phyloP scores from a whole-genome alignment of 2,888 invertebrate species.

The Amiota minor region DNA sequence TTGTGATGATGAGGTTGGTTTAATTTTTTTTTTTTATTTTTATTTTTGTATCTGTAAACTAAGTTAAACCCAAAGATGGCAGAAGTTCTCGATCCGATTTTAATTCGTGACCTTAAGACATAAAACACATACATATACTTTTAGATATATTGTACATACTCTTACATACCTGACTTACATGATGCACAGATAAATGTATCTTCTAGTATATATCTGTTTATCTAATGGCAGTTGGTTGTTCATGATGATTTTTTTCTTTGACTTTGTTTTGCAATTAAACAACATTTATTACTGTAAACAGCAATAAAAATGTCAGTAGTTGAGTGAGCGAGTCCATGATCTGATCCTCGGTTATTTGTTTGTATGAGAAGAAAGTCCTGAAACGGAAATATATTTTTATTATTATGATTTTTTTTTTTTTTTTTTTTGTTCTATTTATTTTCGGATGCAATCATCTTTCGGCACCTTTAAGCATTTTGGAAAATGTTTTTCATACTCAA shows the following conservation, averaged over 20 bases:
- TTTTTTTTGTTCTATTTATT: slow-evolving; percentile 39
- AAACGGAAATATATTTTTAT: neutral
- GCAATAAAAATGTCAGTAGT: slow-evolving; percentile 65
- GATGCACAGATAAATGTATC: no score
- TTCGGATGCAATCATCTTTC: slow-evolving; percentile 47
- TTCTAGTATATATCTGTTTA: no score
- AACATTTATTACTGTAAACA: slow-evolving; percentile 71
- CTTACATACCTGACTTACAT: no score
- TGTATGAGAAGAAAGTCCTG: neutral
- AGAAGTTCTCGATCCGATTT: slow-evolving; percentile 59
- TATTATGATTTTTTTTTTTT: no score
- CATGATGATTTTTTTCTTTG: slow-evolving; percentile 19
- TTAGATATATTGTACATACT: no score
- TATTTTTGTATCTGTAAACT: slow-evolving; percentile 36
- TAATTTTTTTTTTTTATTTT: neutral
- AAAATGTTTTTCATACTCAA: neutral
- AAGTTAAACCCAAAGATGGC: slow-evolving; percentile 53
- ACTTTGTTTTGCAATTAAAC: slow-evolving; percentile 59
- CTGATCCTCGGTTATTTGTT: neutral
- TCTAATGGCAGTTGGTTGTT: neutral
- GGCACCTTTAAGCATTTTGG: slow-evolving; percentile 47
- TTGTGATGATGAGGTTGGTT: slow-evolving; percentile 46
- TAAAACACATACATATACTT: neutral
- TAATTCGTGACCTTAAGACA: slow-evolving; percentile 49
- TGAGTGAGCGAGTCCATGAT: slow-evolving; percentile 11